Evolutionary conservation across 2,797 vertebrate species (phyloP), one percentile per base, ranked within the genome.

Genomic region (Lindbergichthys nudifrons): DNA sequence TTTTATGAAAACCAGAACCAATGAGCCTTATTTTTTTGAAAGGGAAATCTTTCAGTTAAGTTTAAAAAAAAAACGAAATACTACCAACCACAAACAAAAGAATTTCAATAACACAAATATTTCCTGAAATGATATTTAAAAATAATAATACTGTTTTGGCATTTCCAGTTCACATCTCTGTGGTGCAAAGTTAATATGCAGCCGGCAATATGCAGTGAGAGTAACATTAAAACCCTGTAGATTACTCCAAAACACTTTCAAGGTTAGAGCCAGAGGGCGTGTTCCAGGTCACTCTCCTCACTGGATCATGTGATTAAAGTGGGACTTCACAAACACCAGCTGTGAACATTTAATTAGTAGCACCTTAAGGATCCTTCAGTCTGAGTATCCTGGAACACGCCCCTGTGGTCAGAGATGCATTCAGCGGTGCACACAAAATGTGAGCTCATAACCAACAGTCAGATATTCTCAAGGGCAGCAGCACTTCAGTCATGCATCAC

Each of bases 81-180:
- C 30, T 51, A 53, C 30, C 36, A 10, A 43, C 1, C 15, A 43
- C 36, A 39, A 45, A 46, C 65, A 45, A n/a, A 5, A 39, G 11
- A 9, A 65, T 42, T 66, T 56, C 18, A 66, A 30, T 12, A 3
- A 53, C 1, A 26, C 4, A 51, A n/a, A 13, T 8, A 67, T 62
- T 23, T 47, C 5, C 4, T 72, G 15, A 73, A 36, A 65, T n/a
- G 7, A 21, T 4, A 61, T 15, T 5, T 0, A 36, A 6, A 45
- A 19, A 50, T 19, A 15, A 59, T 26, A 79, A 84, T 73, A 89
- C 82, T 79, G 81, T 82, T 92, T 93, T 89, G 87, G 86, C 83
- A 90, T 91, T 89, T 92, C 80, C 81, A 88, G 75, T 88, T 87
- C 89, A 89, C 77, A 75, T 50, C 47, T 84, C 64, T 74, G 74